Evolutionary conservation across 1,140 invertebrate species (phyloP).

Genomic region (Bombus ignitus): DNA sequence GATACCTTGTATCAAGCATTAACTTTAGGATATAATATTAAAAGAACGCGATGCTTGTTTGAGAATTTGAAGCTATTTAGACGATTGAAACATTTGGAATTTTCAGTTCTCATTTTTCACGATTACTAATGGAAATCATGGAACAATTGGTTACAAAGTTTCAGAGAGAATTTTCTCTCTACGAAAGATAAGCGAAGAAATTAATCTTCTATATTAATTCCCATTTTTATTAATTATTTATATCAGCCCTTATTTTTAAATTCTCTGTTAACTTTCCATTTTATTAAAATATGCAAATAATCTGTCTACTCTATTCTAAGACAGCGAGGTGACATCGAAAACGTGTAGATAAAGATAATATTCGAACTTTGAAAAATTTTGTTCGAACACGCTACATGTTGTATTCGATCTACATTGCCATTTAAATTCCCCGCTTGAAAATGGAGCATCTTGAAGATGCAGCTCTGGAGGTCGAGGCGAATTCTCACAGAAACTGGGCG

Average conservation of each 20-base stretch:
- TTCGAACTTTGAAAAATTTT: too few species aligned
- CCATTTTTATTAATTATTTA: too few species aligned
- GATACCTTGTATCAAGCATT: background rate
- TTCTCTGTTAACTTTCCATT: too few species aligned
- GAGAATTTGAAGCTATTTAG: background rate
- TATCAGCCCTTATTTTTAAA: too few species aligned
- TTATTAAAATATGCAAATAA: too few species aligned
- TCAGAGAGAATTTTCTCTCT: background rate
- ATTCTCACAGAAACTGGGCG: slow-evolving; percentile 17
- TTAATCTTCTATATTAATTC: too few species aligned
- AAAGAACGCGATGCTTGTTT: background rate
- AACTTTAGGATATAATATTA: background rate
- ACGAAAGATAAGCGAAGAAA: background rate
- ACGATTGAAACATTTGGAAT: background rate
- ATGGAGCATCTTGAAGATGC: background rate
- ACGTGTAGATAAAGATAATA: too few species aligned
- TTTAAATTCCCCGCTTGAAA: too few species aligned
- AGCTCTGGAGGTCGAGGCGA: background rate
- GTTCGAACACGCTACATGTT: too few species aligned
- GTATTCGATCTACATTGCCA: too few species aligned
- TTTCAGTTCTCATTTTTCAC: background rate
- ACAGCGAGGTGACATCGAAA: too few species aligned
- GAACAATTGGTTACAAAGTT: background rate
- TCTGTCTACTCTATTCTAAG: too few species aligned
- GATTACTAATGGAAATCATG: background rate